Evolutionary conservation across 2,888 invertebrate species (phyloP).

Genomic region (Branchinecta sandiegonensis): DNA sequence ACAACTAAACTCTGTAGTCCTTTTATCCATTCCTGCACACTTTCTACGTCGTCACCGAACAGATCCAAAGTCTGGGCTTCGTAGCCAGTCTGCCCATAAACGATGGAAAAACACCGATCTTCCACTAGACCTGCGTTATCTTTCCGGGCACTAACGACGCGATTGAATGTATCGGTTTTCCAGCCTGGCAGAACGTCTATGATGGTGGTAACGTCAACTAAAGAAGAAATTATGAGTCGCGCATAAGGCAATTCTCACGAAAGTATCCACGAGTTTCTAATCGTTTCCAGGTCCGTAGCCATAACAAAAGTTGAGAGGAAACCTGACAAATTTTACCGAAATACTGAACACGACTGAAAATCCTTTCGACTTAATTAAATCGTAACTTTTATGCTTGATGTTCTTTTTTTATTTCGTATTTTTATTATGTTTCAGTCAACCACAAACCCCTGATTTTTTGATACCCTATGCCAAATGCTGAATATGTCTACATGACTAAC

Average conservation of each 20-base stretch:
- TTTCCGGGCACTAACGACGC: conserved; percentile 27
- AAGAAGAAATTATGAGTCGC: conserved; percentile 23
- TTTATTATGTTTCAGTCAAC: too few species aligned
- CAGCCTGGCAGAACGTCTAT: conserved; percentile 35
- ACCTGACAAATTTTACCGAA: too few species aligned
- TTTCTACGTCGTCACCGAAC: conserved; percentile 31
- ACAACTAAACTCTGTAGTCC: conserved; percentile 33
- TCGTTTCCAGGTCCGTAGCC: conserved; percentile 1
- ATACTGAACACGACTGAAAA: too few species aligned
- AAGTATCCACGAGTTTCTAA: too few species aligned
- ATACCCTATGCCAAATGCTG: too few species aligned
- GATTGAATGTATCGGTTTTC: conserved; percentile 37
- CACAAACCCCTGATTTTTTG: too few species aligned
- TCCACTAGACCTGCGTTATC: conserved; percentile 30
- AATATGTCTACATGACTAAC: too few species aligned
- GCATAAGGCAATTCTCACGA: conserved; percentile 12
- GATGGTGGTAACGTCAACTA: conserved; percentile 35
- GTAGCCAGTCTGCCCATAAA: conserved; percentile 29
- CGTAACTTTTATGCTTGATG: too few species aligned
- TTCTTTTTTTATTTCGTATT: too few species aligned
- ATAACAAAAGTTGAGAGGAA: background rate
- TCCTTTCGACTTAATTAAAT: too few species aligned
- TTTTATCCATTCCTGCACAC: conserved; percentile 32
- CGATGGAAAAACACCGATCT: conserved; percentile 33
- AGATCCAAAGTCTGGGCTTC: conserved; percentile 33